These are phyloP conservation scores for Carettochelys insculpta DNA, from an alignment of 2,113 vertebrate genomes.

Conservation along the genomic window DNA sequence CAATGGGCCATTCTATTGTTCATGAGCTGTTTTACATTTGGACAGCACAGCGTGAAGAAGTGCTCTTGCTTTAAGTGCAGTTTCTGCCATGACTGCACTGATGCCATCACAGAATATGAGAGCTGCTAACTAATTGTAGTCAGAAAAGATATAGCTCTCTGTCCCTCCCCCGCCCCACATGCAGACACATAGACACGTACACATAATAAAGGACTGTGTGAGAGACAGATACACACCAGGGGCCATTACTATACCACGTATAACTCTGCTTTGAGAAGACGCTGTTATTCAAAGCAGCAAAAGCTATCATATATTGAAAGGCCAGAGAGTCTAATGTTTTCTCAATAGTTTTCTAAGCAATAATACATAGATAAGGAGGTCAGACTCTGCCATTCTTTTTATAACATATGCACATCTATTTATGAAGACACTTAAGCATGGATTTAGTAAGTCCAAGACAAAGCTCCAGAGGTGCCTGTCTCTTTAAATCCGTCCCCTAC, in stretches of 20 bases:
- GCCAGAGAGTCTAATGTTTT: conserved; percentile 21
- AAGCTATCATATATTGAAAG: conserved; percentile 39
- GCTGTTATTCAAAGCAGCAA: conserved; percentile 53
- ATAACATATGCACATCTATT: conserved; percentile 63
- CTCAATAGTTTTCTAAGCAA: conserved; percentile 56
- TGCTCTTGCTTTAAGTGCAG: conserved; percentile 2
- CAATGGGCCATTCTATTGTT: not conserved
- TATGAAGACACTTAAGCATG: conserved; percentile 70
- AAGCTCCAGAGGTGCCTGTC: conserved; percentile 76
- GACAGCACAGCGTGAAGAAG: not conserved
- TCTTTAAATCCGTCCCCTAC: conserved; percentile 83
- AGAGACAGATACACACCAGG: conserved; percentile 47
- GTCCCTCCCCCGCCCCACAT: conserved; percentile 27
- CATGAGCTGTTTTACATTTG: not conserved
- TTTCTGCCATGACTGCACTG: not conserved
- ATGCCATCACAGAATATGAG: conserved; percentile 17
- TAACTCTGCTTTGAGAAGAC: conserved; percentile 14
- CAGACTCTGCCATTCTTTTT: conserved; percentile 54
- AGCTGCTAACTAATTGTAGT: conserved; percentile 55
- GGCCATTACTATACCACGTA: conserved; percentile 33
- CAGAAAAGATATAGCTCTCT: not conserved
- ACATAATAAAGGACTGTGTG: conserved; percentile 23
- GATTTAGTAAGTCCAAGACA: conserved; percentile 74
- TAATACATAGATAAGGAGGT: conserved; percentile 58
- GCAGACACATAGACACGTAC: conserved; percentile 4